Evolutionary conservation across 2,888 invertebrate genomes (phyloP), one percentile per base, ranked within the genome.

Genomic region (Volucella inflata): DNA sequence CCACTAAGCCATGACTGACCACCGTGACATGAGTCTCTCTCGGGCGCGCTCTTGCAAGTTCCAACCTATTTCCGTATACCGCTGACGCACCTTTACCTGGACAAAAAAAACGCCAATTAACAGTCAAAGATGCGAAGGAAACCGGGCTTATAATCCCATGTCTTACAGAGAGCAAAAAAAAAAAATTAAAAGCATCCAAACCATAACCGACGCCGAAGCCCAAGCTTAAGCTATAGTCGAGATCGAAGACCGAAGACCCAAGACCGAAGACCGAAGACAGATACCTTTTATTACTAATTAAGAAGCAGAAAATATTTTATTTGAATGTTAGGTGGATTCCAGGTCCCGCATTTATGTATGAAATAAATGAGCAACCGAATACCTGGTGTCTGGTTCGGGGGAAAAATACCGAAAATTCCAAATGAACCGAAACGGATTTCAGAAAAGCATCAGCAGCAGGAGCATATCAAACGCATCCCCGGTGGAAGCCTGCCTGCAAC

Each of bases 211-310:
- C 21, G 21, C 21, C 21, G 21, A 21, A 21, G 21, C 21, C 2
- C 30, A 30, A 30, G 30, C 6, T 30, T 6, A 30, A 6, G 30
- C 30, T 30, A 30, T 6, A 0, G 30, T 6, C 2, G 6, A 30
- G 4, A 6, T 6, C 8, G 10, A 11, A 16, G 44, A 12, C 3
- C 4, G n/a, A 71, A 21, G 12, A 36, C 17, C 16, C 1, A 40
- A 46, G 12, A 48, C 38, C 40, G 48, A 68, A 77, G 48, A 70
- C 62, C 38, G 38, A 38, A 21, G 21, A 21, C 83, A 75, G 75
- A 60, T 80, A 81, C 85, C 85, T 85, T 85, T 85, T 81, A 85
- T 87, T 87, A 87, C 87, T 87, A 87, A 87, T 87, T 81, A 87
- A 87, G 87, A 81, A 87, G 74, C 74, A 72, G 82, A 77, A 87